Base-by-base conservation (phyloP, 2,888 invertebrate species). In the Archaeoteleia sp. region DNA sequence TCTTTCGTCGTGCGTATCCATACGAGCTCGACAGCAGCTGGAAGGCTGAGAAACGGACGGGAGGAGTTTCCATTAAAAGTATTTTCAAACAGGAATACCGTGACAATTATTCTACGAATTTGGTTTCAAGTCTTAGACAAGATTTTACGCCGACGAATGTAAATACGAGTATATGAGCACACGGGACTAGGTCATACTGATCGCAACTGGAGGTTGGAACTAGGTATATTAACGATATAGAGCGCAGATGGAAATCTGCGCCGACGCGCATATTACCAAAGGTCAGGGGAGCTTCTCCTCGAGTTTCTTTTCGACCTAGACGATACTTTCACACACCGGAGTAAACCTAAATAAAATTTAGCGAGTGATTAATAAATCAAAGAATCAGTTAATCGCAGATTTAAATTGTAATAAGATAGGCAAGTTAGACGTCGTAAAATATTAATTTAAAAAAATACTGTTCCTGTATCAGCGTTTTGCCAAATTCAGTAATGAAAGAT, bases 181-280 rank as follows among this genome's bases (percentile, higher is more conserved):
- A 45, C 25, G 27, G 46, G 51, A 39, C 51, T 43, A 13, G 42
- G 35, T 43, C 45, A 45, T 48, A 65, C 65, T 61, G 46, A 46
- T 48, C 43, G 37, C 39, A 29, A 10, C 13, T 58, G 48, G 39
- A 42, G 42, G 48, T 67, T 35, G 35, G 27, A 58, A 35, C 42
- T 39, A 61, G 35, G 60, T 34, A 60, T 37, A 49, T 25, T 13
- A 5, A 40, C 20, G 30, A 14, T 42, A 61, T 49, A 23, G 54
- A 43, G 37, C 29, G 37, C 40, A 40, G 57, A 60, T 57, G 8
- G 27, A 55, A 65, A 57, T 73, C 58, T 74, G 78, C 78, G 78
- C 76, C 73, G 76, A 74, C 78, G 76, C 78, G 57, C 9, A 43
- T 34, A 35, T 73, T 67, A 61, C 43, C 66, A 75, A 78, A 78